Percentiles rank a stretch among this genome's conserved stretches.
Conservation (phyloP, 2,113 vertebrate genomes). For the Platysteira castanea region DNA sequence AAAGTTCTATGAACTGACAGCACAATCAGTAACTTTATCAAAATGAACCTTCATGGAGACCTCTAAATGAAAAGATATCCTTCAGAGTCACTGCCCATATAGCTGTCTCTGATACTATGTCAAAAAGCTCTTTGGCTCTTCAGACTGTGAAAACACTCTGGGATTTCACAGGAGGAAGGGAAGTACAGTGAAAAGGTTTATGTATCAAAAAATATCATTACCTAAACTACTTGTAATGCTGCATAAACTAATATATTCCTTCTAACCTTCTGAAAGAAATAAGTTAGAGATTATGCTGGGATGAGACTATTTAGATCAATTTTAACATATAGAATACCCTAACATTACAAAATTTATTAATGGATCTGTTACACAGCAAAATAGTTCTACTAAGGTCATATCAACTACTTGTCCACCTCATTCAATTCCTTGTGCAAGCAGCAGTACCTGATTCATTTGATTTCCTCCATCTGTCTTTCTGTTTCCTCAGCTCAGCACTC, state of each 20-base stretch:
- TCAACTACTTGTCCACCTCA: constrained; percentile 1
- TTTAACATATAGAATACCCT: not conserved
- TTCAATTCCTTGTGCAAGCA: constrained; percentile 36
- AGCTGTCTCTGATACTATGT: not conserved
- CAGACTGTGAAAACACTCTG: not conserved
- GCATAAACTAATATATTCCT: not conserved
- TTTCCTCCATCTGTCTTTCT: constrained; percentile 65
- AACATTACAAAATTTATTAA: not conserved
- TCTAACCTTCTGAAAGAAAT: not conserved
- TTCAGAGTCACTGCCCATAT: not conserved
- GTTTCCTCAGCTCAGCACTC: constrained; percentile 37
- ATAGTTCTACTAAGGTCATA: not conserved
- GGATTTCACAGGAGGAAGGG: not conserved
- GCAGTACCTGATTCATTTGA: constrained; percentile 44
- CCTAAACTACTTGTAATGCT: not conserved
- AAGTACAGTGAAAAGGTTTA: not conserved
- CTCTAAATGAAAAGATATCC: not conserved
- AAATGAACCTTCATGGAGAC: not conserved
- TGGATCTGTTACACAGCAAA: not conserved
- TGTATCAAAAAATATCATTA: not conserved
- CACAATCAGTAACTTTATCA: not conserved
- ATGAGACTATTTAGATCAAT: not conserved
- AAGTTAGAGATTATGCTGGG: not conserved
- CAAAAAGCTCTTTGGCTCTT: not conserved
- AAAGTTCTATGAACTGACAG: not conserved